These are phyloP conservation scores for Elephas maximus DNA, from an alignment of 2,113 vertebrate genomes.

Conservation along the genomic window DNA sequence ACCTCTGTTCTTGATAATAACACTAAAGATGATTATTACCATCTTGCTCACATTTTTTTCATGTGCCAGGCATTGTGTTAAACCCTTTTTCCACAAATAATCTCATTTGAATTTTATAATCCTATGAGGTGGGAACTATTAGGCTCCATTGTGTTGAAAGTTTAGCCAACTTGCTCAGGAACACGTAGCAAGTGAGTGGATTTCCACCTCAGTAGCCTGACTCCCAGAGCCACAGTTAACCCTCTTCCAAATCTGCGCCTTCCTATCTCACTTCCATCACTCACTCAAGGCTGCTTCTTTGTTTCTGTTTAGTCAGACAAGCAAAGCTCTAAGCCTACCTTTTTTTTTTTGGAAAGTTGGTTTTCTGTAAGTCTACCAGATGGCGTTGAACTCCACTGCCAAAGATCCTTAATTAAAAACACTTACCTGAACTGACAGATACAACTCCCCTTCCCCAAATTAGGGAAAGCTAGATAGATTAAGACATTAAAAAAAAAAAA, in stretches of 20 bases:
- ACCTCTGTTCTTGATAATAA: neutral
- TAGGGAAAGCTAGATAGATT: neutral
- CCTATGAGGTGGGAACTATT: neutral
- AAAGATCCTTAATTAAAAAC: neutral
- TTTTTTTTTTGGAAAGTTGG: neutral
- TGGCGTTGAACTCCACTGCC: neutral
- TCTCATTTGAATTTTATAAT: neutral
- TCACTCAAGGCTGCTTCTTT: neutral
- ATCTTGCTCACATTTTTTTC: neutral
- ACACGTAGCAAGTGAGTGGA: neutral
- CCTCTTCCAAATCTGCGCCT: neutral
- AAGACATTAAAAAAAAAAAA: neutral
- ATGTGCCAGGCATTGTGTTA: neutral
- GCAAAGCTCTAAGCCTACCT: neutral
- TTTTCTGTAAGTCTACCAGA: neutral
- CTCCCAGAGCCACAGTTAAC: rapidly evolving
- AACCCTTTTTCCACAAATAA: neutral
- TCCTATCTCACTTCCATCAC: neutral
- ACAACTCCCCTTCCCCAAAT: neutral
- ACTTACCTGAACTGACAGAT: neutral
- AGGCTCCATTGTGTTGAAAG: neutral
- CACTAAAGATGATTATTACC: neutral
- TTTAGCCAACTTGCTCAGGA: neutral
- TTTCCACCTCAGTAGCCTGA: neutral
- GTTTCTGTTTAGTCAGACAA: neutral